Evolutionary conservation across 2,113 vertebrate species (phyloP), one percentile per base, ranked within the genome.

Genomic region (Oophaga pumilio): DNA sequence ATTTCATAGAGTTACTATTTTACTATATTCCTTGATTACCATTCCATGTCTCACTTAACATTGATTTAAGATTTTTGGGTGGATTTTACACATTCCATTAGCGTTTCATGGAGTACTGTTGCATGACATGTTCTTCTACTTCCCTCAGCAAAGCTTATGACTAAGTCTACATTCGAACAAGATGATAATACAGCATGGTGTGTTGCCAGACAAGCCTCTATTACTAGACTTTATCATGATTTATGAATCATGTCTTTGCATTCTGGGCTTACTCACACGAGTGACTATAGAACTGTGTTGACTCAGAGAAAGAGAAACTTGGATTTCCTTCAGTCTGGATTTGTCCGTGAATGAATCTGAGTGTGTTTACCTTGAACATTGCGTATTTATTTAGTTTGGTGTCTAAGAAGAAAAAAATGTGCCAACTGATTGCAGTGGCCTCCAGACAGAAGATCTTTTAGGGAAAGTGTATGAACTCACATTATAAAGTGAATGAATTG

Each of bases 201-300:
- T 91, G 89, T 20, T 92, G 92, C 68, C 92, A 94, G 89, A 93
- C 74, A 90, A 89, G 88, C 85, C 87, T 92, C 92, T 93, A 93
- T 92, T 90, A 91, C 88, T 84, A 91, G 90, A 93, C 89, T 91
- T 95, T 94, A 91, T 91, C 93, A 91, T 89, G 95, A 94, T 96
- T 96, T 95, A 94, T 93, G 90, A 96, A 96, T 96, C 94, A 93
- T 91, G 94, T 93, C 91, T 95, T 76, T 93, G 93, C 95, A 96
- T 96, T 96, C 93, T 92, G 95, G 89, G 88, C 92, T 93, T 90
- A 91, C 91, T 94, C 89, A 92, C 92, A 93, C 91, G 88, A 90
- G 94, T 92, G 90, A 91, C 94, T 95, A 93, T 91, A 95, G 93
- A 64, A 82, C 68, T 64, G 18, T 92, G 93, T 93, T 92, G 94